Conservation (phyloP, 2,113 vertebrate species). For the Platysteira castanea region DNA sequence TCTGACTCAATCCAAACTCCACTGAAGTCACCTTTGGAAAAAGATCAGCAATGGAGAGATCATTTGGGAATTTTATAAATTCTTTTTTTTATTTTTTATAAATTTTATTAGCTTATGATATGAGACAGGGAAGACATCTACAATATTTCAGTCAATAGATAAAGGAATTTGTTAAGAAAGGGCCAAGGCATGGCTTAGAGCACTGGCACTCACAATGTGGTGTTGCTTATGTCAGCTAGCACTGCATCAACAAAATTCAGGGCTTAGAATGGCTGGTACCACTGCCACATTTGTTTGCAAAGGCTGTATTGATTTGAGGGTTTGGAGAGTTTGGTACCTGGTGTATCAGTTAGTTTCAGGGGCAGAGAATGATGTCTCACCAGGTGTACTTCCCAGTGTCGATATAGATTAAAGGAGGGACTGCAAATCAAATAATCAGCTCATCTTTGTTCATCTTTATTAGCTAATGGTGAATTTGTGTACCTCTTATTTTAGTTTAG, state of each 20-base stretch:
- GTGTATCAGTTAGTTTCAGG: neutral
- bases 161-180: neutral
- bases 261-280: neutral
- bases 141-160: neutral
- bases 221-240: neutral
- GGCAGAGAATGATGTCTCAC: neutral
- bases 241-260: neutral
- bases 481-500: neutral
- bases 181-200: neutral
- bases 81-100: neutral
- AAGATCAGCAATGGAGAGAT: neutral
- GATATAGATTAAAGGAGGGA: neutral
- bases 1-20: neutral
- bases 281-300: neutral
- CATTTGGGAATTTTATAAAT: neutral
- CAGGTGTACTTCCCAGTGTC: neutral
- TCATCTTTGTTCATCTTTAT: neutral
- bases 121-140: neutral
- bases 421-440: neutral
- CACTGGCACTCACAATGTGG: accelerated
- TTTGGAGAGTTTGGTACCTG: neutral
- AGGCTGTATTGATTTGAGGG: neutral
- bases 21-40: neutral
- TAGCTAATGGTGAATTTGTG: neutral
- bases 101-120: neutral